Percentiles rank a stretch among this genome's conserved stretches.
Conservation (phyloP, 2,113 vertebrate species). For the Leptosomus discolor region DNA sequence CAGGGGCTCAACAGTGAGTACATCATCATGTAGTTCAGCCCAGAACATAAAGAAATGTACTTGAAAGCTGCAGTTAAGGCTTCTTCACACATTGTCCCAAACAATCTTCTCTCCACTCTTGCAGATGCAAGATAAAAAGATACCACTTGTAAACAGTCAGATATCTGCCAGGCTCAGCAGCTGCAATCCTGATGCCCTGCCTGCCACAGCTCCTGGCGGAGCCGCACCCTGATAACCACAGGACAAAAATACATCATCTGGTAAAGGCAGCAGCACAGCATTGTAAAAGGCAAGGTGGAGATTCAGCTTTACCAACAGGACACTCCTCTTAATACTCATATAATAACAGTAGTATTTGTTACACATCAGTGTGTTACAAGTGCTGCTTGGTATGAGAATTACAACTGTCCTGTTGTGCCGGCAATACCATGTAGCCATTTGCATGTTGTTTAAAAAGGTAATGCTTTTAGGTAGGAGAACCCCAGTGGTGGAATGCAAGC, state of each 20-base stretch:
- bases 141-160: too few relatives aligned
- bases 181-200: neutral
- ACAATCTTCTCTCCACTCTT: neutral
- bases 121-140: neutral
- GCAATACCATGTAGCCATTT: neutral
- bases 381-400: neutral
- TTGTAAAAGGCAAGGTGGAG: neutral
- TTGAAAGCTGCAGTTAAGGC: neutral
- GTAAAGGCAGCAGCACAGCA: neutral
- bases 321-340: neutral
- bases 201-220: neutral
- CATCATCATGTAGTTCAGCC: neutral
- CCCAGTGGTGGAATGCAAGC: neutral
- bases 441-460: too few relatives aligned
- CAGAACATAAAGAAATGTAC: neutral
- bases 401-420: neutral
- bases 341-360: neutral
- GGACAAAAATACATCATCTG: rapidly evolving
- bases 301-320: neutral
- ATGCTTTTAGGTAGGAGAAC: neutral
- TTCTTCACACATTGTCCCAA: neutral
- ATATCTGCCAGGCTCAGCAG: neutral
- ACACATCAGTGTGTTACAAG: neutral
- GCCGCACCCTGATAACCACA: neutral
- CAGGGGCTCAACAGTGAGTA: neutral